Percentiles rank a stretch among this genome's conserved stretches.
phyloP scores from a whole-genome alignment of 1,140 invertebrate species.

The Zaprionus nigranus region DNA sequence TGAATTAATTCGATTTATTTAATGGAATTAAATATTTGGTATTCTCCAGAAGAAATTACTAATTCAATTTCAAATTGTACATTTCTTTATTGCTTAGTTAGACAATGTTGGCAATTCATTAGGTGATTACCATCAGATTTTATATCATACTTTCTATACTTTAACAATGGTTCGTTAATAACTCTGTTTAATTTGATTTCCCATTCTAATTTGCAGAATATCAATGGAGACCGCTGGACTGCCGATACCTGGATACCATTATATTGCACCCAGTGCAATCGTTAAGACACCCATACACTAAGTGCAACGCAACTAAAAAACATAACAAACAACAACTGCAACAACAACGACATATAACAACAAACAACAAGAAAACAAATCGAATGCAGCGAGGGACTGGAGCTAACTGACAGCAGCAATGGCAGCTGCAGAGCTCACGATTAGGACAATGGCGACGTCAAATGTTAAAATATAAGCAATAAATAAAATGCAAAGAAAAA shows the following conservation, averaged over 20 bases:
- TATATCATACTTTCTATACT: background rate
- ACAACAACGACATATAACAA: conserved; percentile 44
- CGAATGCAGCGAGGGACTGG: conserved; percentile 48
- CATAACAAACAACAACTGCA: conserved; percentile 2
- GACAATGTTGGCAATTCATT: background rate
- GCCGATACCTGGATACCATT: conserved; percentile 95
- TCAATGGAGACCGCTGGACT: conserved; percentile 95
- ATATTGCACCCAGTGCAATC: conserved; percentile 95
- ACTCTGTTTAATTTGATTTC: conserved; percentile 46
- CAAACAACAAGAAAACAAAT: conserved; percentile 19
- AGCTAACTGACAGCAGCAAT: conserved; percentile 22
- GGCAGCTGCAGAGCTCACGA: background rate
- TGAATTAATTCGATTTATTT: background rate
- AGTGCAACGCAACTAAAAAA: conserved; percentile 77
- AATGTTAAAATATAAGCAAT: conserved; percentile 75
- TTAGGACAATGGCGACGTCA: conserved; percentile 32
- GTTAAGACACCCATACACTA: conserved; percentile 96
- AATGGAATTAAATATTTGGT: background rate
- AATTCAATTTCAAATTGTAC: background rate
- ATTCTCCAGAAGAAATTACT: background rate
- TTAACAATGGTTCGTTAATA: background rate
- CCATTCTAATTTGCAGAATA: conserved; percentile 88
- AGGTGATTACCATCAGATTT: background rate
- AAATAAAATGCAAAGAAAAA: conserved; percentile 35
- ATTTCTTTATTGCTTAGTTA: background rate